A percentile compares a stretch with the other conserved stretches of the same genome.
phyloP scores from a whole-genome alignment of 2,888 invertebrate genomes.

The Rugalucina vietnamica region DNA sequence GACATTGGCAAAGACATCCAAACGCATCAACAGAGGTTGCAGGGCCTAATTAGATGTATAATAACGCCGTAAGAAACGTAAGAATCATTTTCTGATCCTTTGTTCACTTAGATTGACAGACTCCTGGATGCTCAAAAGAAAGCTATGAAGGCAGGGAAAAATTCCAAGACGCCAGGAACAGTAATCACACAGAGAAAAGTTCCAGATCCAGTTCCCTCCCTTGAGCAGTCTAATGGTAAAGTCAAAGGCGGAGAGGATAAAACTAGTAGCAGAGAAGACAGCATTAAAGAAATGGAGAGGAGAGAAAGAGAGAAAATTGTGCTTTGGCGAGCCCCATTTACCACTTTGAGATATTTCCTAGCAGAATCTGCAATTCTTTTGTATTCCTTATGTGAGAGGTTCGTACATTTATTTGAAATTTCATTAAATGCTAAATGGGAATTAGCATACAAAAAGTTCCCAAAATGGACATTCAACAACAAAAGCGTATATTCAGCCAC shows the following conservation, averaged over 20 bases:
- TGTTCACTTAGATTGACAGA: conserved; percentile 16
- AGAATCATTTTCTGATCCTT: too few species aligned
- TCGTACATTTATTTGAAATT: too few species aligned
- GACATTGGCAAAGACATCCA: too few species aligned
- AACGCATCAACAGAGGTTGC: too few species aligned
- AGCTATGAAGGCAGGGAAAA: conserved; percentile 46
- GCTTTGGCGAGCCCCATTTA: conserved; percentile 92
- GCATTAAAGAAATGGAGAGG: conserved; percentile 63
- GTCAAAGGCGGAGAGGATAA: conserved; percentile 40
- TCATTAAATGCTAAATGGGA: too few species aligned
- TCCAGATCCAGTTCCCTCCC: conserved; percentile 5
- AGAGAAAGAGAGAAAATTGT: conserved; percentile 85
- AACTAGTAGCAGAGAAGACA: not conserved
- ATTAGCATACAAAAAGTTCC: too few species aligned
- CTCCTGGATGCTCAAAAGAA: conserved; percentile 51
- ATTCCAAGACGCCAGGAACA: conserved; percentile 50
- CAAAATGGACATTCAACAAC: too few species aligned
- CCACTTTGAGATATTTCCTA: conserved; percentile 91
- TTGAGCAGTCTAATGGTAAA: conserved; percentile 61
- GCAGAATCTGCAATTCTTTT: conserved; percentile 89
- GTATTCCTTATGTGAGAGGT: conserved; percentile 87
- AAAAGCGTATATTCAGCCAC: too few species aligned
- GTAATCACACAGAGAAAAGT: conserved; percentile 19
- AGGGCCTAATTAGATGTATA: too few species aligned
- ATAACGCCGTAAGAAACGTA: too few species aligned